A percentile compares a stretch with the other conserved stretches of the same genome.
These are phyloP conservation scores for Malthinus seriepunctatus DNA, from an alignment of 2,888 invertebrate species.

Conservation along the genomic window DNA sequence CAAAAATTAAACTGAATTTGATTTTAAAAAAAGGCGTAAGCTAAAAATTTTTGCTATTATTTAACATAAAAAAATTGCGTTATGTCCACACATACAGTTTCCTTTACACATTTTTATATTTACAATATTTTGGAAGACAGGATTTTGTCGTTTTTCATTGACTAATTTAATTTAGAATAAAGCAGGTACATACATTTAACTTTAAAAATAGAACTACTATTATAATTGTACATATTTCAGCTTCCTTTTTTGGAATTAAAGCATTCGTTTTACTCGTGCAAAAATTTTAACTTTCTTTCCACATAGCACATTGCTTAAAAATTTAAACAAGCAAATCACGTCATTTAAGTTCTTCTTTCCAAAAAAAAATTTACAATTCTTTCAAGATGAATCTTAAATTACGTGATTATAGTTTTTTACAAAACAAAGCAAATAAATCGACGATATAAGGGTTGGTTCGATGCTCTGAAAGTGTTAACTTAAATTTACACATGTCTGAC, in stretches of 20 bases:
- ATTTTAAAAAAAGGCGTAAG: slow-evolving; percentile 1
- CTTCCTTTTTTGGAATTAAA: background rate
- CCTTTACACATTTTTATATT: slow-evolving; percentile 8
- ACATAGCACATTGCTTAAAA: background rate
- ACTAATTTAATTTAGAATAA: slow-evolving; percentile 34
- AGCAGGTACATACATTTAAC: slow-evolving; percentile 32
- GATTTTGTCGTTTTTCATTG: slow-evolving; percentile 39
- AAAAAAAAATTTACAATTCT: background rate
- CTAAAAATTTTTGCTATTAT: slow-evolving; percentile 1
- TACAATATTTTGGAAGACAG: slow-evolving; percentile 47
- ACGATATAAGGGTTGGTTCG: background rate
- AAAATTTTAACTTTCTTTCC: background rate
- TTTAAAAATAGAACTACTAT: slow-evolving; percentile 2
- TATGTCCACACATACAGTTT: background rate
- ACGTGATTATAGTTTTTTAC: background rate
- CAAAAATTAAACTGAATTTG: background rate
- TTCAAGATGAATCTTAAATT: slow-evolving; percentile 1
- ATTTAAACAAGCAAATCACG: slow-evolving; percentile 1
- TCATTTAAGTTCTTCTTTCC: background rate
- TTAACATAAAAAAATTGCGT: background rate
- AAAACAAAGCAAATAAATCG: background rate
- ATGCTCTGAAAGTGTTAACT: background rate
- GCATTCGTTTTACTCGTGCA: background rate
- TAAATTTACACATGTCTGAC: slow-evolving; percentile 1
- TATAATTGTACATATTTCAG: slow-evolving; percentile 6